Conservation (phyloP, 2,113 vertebrate genomes). For the Aldabrachelys gigantea region DNA sequence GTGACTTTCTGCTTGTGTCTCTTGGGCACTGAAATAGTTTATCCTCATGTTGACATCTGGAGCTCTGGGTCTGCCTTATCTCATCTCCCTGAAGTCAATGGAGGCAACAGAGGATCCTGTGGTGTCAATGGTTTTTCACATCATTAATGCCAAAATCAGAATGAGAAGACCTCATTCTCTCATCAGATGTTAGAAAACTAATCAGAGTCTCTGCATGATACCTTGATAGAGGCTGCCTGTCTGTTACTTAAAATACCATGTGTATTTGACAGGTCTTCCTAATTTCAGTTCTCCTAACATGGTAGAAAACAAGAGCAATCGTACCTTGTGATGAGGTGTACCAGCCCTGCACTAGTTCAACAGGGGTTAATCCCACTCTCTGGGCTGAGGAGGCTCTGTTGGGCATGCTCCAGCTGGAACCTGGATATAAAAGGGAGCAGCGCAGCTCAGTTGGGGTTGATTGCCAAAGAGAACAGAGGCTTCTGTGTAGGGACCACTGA, state of each 20-base stretch:
- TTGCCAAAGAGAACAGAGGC: too few species aligned
- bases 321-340: background rate
- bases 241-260: background rate
- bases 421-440: too few species aligned
- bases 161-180: background rate
- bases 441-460: too few species aligned
- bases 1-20: background rate
- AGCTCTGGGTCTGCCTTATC: background rate
- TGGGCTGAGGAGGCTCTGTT: too few species aligned
- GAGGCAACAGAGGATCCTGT: background rate
- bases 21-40: slow-evolving; percentile 18
- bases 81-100: background rate
- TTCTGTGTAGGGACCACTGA: too few species aligned
- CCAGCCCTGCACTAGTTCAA: too few species aligned
- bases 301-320: slow-evolving; percentile 6
- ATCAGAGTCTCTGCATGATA: background rate
- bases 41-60: background rate
- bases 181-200: background rate
- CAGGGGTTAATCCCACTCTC: too few species aligned
- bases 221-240: background rate
- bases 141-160: background rate
- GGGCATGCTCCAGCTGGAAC: too few species aligned
- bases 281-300: background rate
- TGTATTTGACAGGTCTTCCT: background rate
- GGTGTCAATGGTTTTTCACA: background rate